phyloP scores from a whole-genome alignment of 2,113 vertebrate genomes.

The Anoura caudifer region DNA sequence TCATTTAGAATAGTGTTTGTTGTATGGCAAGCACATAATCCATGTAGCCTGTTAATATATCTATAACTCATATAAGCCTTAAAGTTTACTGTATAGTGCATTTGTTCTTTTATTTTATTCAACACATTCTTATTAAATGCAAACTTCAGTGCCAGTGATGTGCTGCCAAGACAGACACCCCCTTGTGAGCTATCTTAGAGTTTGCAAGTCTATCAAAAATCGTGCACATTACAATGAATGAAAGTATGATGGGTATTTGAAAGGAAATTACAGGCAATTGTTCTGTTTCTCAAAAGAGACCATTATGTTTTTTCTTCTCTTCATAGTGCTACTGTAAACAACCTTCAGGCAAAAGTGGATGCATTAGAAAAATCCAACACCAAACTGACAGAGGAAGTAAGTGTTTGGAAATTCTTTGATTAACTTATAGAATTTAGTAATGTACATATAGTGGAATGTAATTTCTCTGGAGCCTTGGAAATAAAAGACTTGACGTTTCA shows the following conservation, averaged over 20 bases:
- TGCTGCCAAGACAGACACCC: neutral
- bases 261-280: neutral
- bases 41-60: neutral
- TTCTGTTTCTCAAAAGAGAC: neutral
- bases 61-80: neutral
- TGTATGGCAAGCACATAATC: neutral
- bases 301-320: slow-evolving; percentile 50
- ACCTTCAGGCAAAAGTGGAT: slow-evolving; percentile 97
- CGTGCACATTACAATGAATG: neutral
- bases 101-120: neutral
- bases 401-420: slow-evolving; percentile 40
- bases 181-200: neutral
- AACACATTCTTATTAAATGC: neutral
- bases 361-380: slow-evolving; percentile 98
- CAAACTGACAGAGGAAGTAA: slow-evolving; percentile 97
- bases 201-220: neutral
- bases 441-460: neutral
- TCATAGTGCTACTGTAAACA: slow-evolving; percentile 95
- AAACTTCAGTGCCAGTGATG: neutral
- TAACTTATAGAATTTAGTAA: neutral
- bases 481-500: slow-evolving; percentile 17
- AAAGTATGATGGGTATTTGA: neutral
- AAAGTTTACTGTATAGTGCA: neutral
- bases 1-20: neutral
- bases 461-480: neutral